Conservation (phyloP, 2,113 vertebrate species). For the Argyrosomus japonicus region DNA sequence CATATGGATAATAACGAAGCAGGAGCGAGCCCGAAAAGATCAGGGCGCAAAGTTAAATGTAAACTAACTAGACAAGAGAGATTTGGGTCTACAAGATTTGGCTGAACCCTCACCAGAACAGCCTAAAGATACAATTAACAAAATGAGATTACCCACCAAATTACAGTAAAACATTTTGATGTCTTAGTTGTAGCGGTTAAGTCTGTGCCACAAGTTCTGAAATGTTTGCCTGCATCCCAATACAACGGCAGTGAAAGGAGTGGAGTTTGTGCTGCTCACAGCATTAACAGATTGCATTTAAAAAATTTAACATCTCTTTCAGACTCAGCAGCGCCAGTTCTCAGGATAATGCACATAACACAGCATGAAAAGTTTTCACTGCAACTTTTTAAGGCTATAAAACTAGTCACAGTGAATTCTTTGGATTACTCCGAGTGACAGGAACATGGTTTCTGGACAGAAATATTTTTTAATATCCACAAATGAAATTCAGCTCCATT, state of each 20-base stretch:
- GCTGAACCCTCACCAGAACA: not conserved
- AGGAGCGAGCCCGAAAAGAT: slow-evolving; percentile 2
- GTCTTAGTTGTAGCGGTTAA: too few species aligned
- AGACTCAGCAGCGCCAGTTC: not conserved
- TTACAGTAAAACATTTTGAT: not conserved
- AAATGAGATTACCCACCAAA: not conserved
- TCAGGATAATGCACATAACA: not conserved
- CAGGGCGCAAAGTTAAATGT: slow-evolving; percentile 21
- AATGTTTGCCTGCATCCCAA: not conserved
- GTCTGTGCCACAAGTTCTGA: not conserved
- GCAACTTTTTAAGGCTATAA: not conserved
- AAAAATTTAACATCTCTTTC: not conserved
- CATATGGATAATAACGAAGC: slow-evolving; percentile 35
- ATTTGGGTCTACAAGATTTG: not conserved
- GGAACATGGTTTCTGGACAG: not conserved
- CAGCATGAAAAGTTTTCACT: not conserved
- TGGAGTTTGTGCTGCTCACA: not conserved
- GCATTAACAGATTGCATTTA: not conserved
- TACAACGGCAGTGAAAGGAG: not conserved
- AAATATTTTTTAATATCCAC: slow-evolving; percentile 7
- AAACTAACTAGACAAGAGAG: slow-evolving; percentile 17
- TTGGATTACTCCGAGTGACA: not conserved
- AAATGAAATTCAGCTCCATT: not conserved
- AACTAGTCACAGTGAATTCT: not conserved
- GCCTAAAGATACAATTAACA: too few species aligned